Evolutionary conservation across 1,140 invertebrate genomes (phyloP).

Genomic region (Chlorops oryzae): DNA sequence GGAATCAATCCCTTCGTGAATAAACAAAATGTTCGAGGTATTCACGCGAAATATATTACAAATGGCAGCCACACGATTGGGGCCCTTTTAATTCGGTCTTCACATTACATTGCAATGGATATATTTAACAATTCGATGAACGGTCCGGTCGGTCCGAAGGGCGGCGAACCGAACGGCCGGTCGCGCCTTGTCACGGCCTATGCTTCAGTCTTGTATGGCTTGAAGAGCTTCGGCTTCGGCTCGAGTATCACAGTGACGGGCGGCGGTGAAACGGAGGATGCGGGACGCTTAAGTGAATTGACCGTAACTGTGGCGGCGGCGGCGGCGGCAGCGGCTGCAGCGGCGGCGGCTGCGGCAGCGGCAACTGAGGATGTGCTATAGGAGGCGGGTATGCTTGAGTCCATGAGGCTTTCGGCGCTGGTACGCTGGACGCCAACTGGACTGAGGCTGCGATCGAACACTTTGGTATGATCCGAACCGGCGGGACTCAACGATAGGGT

Average conservation of each 20-base stretch:
- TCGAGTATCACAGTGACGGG: slow-evolving; percentile 28
- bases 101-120: no score
- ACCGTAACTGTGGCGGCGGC: no score
- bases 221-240: slow-evolving; percentile 60
- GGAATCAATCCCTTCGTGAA: no score
- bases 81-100: no score
- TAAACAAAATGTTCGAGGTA: no score
- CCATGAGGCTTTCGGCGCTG: neutral
- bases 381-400: neutral
- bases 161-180: no score
- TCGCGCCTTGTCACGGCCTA: no score
- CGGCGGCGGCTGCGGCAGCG: no score
- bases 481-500: slow-evolving; percentile 42
- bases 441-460: slow-evolving; percentile 35
- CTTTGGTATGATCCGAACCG: slow-evolving; percentile 43
- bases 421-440: slow-evolving; percentile 17
- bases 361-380: slow-evolving; percentile 20
- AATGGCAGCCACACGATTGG: no score
- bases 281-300: slow-evolving; percentile 37
- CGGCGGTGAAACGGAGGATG: slow-evolving; percentile 29
- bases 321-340: slow-evolving; percentile 18
- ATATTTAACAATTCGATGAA: no score
- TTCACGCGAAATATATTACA: no score
- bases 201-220: slow-evolving; percentile 62
- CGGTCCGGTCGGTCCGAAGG: no score